Percentiles rank a stretch among this genome's conserved stretches.
Evolutionary conservation across 2,888 invertebrate genomes (phyloP).

Genomic region (Miltochrista miniata): DNA sequence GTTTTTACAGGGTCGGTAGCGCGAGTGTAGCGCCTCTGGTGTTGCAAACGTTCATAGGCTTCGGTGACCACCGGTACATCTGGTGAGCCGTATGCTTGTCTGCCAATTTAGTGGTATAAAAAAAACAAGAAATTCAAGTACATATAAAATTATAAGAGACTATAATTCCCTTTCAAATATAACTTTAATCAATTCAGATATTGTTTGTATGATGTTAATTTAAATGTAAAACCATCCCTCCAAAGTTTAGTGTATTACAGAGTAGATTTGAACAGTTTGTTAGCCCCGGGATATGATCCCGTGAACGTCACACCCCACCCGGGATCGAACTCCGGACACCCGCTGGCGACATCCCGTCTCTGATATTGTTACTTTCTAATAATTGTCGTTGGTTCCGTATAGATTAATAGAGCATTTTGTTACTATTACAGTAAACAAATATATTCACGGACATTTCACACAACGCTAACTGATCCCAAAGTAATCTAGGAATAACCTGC

Average conservation of each 20-base stretch:
- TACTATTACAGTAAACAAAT: no score
- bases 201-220: slow-evolving; percentile 29
- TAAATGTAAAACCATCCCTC: slow-evolving; percentile 39
- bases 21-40: no score
- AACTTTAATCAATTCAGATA: background rate
- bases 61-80: no score
- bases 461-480: no score
- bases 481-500: no score
- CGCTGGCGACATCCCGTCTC: slow-evolving; percentile 40
- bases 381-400: slow-evolving; percentile 39
- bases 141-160: background rate
- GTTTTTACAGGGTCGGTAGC: no score
- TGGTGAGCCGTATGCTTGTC: no score
- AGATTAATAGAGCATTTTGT: no score
- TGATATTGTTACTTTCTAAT: slow-evolving; percentile 30
- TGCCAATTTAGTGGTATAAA: no score
- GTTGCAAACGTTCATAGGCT: no score
- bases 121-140: no score
- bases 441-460: no score
- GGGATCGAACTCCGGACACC: slow-evolving; percentile 46
- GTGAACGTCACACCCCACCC: slow-evolving; percentile 47
- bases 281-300: slow-evolving; percentile 53
- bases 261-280: slow-evolving; percentile 41
- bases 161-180: slow-evolving; percentile 4
- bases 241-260: slow-evolving; percentile 28